Evolutionary conservation across 2,113 vertebrate genomes (phyloP).

Genomic region (Rousettus leschenaultii): DNA sequence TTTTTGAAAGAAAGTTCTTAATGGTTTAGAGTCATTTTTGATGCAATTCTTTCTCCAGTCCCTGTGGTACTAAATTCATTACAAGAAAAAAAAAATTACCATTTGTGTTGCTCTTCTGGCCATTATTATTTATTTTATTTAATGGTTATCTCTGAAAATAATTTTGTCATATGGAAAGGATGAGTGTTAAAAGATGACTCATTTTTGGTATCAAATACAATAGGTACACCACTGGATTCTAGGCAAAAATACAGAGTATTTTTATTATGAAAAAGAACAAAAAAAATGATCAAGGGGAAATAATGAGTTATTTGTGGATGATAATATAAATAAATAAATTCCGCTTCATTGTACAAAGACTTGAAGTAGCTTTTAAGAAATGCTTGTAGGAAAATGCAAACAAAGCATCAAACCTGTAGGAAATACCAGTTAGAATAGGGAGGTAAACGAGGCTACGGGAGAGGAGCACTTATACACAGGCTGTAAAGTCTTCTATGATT

Average conservation of each 20-base stretch:
- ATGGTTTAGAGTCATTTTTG: neutral
- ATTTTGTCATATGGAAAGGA: neutral
- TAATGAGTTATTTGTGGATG: neutral
- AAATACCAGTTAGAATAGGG: neutral
- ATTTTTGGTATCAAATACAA: neutral
- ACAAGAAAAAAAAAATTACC: neutral
- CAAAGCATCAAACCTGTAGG: neutral
- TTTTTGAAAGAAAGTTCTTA: neutral
- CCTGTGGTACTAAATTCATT: neutral
- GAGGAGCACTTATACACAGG: no score
- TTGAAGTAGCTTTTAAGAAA: neutral
- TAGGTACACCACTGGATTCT: neutral
- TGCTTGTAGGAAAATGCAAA: neutral
- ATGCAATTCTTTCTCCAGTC: neutral
- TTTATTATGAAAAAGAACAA: neutral
- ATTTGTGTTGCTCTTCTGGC: neutral
- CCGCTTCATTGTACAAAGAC: neutral
- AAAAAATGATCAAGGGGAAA: neutral
- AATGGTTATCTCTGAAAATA: neutral
- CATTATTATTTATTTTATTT: neutral
- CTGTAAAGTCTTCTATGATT: neutral
- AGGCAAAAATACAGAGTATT: neutral
- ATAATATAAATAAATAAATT: neutral
- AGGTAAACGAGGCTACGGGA: neutral
- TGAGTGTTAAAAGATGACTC: neutral